Base-by-base conservation (phyloP, 2,113 vertebrate genomes). In the Microcebus tavaratra region DNA sequence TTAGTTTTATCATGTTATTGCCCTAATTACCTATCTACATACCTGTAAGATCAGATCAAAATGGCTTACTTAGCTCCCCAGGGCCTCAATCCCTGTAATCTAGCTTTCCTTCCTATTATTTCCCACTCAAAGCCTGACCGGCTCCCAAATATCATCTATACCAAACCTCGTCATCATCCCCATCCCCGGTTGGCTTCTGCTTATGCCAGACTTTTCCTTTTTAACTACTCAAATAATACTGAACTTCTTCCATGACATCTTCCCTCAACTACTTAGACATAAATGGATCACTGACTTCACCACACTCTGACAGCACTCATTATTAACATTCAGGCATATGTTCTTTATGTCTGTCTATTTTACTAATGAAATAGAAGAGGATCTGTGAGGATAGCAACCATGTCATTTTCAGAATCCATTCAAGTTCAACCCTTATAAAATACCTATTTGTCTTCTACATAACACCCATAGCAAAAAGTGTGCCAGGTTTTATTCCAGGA, bases 331-430 rank as follows among this genome's bases (percentile, higher is more conserved):
- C 5, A 42, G 81, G 34, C 23, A 73, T 15, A 87, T 59, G 21
- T 65, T 90, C 25, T 86, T 55, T 48, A 70, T n/a, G 20, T 63
- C 25, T 88, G 13, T 34, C 39, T 53, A 70, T 90, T 80, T 92
- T 63, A 85, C 70, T 75, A 82, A 85, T 20, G 53, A 96, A 96
- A 91, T 27, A 57, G 36, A 91, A 45, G 5, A 95, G 73, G 31
- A 68, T 42, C 17, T 76, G 45, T 90, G 29, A 95, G 88, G 65
- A 67, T 12, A 73, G 50, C 36, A 90, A 59, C 18, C 29, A 50
- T 20, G 55, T 81, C 27, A 78, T 20, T 55, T 57, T 87, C 63
- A 91, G 39, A 95, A 59, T 75, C 89, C 65, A 75, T 0, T 2
- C 7, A 75, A 65, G 31, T 29, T 57, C 68, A 93, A 50, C 5